These are phyloP conservation scores for Bicyclus anynana DNA, from an alignment of 1,140 invertebrate species.

Conservation along the genomic window DNA sequence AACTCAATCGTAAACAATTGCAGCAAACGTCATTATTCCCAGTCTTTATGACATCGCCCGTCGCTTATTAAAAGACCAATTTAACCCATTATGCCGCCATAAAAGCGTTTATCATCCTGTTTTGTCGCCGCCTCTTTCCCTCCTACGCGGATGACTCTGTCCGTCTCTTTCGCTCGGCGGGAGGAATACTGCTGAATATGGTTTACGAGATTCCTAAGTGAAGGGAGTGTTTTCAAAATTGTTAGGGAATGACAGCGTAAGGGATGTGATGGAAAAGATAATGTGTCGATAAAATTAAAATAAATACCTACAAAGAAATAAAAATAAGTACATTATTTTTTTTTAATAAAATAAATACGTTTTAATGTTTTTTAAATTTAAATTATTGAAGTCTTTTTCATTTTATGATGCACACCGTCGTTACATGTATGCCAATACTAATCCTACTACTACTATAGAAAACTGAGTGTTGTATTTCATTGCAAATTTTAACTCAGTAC, in stretches of 20 bases:
- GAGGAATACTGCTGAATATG: conserved; percentile 52
- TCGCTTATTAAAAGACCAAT: conserved; percentile 72
- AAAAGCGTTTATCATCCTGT: conserved; percentile 59
- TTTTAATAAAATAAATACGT: no score
- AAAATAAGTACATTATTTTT: no score
- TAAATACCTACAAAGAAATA: no score
- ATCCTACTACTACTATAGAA: no score
- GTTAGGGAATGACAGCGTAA: conserved; percentile 39
- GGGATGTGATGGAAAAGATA: conserved; percentile 11
- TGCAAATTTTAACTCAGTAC: no score
- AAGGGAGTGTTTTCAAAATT: conserved; percentile 65
- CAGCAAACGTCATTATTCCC: background rate
- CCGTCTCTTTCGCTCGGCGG: conserved; percentile 37
- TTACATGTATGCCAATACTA: no score
- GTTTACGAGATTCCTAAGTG: conserved; percentile 66
- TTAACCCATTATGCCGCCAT: conserved; percentile 71
- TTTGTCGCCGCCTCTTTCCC: conserved; percentile 46
- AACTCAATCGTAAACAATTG: conserved; percentile 8
- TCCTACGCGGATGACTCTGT: conserved; percentile 1
- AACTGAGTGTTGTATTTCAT: no score
- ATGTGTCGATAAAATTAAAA: conserved; percentile 25
- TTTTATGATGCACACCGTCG: no score
- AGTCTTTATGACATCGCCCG: conserved; percentile 55
- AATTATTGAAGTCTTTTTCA: no score
- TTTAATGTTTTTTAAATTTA: no score